These are phyloP conservation scores for Trichomalopsis sarcophagae DNA, from an alignment of 1,140 invertebrate genomes.

Conservation along the genomic window DNA sequence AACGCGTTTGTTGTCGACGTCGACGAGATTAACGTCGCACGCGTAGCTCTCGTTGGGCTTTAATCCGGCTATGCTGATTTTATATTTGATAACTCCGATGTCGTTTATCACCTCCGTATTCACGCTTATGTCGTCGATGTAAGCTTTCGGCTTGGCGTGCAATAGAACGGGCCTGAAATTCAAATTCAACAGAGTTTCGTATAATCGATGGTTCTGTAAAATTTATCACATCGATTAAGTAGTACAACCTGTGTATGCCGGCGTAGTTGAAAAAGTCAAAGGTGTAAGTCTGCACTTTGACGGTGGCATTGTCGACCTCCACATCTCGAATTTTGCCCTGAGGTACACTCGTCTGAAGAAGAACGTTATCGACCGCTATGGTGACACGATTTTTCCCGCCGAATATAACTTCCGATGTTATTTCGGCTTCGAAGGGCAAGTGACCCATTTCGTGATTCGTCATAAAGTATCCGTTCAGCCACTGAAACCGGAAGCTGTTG, in stretches of 20 bases:
- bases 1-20: slow-evolving; percentile 76
- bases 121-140: slow-evolving; percentile 90
- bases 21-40: slow-evolving; percentile 72
- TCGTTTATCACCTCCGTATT: slow-evolving; percentile 80
- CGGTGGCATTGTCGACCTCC: slow-evolving; percentile 79
- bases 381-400: slow-evolving; percentile 87
- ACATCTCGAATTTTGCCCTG: slow-evolving; percentile 83
- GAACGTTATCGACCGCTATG: slow-evolving; percentile 95
- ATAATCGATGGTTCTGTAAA: background rate
- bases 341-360: slow-evolving; percentile 87
- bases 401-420: slow-evolving; percentile 82
- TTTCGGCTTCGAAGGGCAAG: slow-evolving; percentile 92
- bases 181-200: background rate
- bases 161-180: slow-evolving; percentile 82
- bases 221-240: background rate
- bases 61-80: slow-evolving; percentile 67
- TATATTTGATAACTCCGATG: slow-evolving; percentile 74
- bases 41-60: slow-evolving; percentile 63
- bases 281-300: slow-evolving; percentile 85
- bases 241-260: slow-evolving; percentile 87
- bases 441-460: slow-evolving; percentile 94
- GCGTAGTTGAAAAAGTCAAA: slow-evolving; percentile 99
- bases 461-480: slow-evolving; percentile 88
- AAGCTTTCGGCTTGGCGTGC: slow-evolving; percentile 88
- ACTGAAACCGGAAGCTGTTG: slow-evolving; percentile 76